Conservation (phyloP, 2,113 vertebrate genomes). For the Cryptomyrus ogoouensis region DNA sequence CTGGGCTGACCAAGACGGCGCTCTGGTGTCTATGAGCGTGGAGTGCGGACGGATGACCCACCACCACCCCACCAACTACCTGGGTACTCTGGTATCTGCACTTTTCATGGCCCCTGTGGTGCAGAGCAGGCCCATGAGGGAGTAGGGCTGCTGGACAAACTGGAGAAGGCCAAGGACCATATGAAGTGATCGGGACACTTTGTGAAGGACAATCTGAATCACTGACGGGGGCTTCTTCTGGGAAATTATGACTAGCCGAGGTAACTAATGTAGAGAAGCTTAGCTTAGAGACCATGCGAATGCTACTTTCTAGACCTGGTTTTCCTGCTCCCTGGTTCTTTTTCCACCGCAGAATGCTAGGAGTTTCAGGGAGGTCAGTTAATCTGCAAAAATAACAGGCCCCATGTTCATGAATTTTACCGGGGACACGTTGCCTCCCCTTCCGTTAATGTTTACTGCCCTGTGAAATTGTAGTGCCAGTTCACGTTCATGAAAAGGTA, state of each 20-base stretch:
- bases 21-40: no score
- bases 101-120: slow-evolving; percentile 66
- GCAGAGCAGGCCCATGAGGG: slow-evolving; percentile 38
- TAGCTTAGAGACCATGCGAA: no score
- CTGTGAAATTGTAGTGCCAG: not conserved
- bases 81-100: slow-evolving; percentile 53
- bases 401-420: not conserved
- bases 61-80: no score
- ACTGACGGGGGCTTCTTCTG: slow-evolving; percentile 53
- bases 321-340: not conserved
- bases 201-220: slow-evolving; percentile 60
- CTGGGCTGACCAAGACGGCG: slow-evolving; percentile 33
- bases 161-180: slow-evolving; percentile 53
- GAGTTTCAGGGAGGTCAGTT: not conserved
- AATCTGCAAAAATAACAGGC: not conserved
- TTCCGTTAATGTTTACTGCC: not conserved
- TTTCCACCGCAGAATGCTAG: not conserved
- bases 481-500: not conserved
- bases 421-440: not conserved
- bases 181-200: slow-evolving; percentile 44
- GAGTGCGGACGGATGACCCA: no score
- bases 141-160: slow-evolving; percentile 58
- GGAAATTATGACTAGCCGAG: no score
- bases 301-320: not conserved
- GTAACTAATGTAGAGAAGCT: no score